A percentile compares a stretch with the other conserved stretches of the same genome.
phyloP scores from a whole-genome alignment of 2,888 invertebrate species.

The Aproaerema taeniolella region DNA sequence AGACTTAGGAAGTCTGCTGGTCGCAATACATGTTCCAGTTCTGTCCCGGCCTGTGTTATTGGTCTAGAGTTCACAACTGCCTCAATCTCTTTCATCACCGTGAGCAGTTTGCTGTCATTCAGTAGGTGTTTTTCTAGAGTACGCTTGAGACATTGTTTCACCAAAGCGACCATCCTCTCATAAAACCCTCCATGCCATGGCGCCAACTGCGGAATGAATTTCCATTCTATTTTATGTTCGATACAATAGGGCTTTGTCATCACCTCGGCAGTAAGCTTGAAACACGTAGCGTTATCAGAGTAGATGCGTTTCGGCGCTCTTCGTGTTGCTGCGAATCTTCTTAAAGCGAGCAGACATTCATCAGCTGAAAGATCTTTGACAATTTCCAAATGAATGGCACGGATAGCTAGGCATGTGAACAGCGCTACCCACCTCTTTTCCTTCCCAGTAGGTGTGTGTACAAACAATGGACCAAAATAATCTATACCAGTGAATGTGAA shows the following conservation, averaged over 20 bases:
- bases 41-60: constrained; percentile 8
- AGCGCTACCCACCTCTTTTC: constrained; percentile 21
- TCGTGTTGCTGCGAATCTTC: constrained; percentile 16
- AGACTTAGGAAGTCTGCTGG: background rate
- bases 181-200: constrained; percentile 24
- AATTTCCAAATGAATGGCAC: constrained; percentile 13
- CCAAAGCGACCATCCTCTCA: background rate
- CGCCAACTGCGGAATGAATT: constrained; percentile 19
- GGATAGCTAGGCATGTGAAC: constrained; percentile 14
- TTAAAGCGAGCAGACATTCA: constrained; percentile 21
- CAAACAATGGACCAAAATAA: constrained; percentile 16
- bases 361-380: constrained; percentile 17
- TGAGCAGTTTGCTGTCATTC: constrained; percentile 3
- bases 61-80: constrained; percentile 12
- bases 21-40: constrained; percentile 9
- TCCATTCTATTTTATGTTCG: constrained; percentile 17
- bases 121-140: constrained; percentile 2
- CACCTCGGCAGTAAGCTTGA: constrained; percentile 16
- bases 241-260: constrained; percentile 8
- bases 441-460: constrained; percentile 5
- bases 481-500: no score
- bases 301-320: constrained; percentile 14
- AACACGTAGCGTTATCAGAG: constrained; percentile 20
- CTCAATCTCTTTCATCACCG: constrained; percentile 14
- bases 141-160: background rate